Base-by-base conservation (phyloP, 2,797 vertebrate genomes). In the Telmatherina bonti region DNA sequence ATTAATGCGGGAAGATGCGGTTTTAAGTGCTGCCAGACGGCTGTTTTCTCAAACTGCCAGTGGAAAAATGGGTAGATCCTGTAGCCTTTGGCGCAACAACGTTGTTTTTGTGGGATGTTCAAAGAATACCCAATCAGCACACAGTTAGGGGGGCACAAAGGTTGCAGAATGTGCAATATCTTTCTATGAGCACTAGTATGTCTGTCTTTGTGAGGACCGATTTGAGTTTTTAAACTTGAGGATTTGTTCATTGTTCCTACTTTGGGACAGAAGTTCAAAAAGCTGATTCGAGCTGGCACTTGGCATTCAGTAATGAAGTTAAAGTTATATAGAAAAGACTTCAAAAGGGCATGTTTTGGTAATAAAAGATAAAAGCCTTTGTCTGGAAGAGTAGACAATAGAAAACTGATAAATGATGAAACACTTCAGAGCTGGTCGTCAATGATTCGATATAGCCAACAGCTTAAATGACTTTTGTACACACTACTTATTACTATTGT, bases 71-170 rank as follows among this genome's bases (percentile, higher is more conserved):
- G 66, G 66, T 33, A 76, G 24, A 66, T 78, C 73, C 70, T 57
- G 36, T 55, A 61, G 38, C 56, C 61, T 43, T 61, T 43, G 63
- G 72, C 62, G 61, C 30, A 15, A 38, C 70, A 80, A 60, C 79
- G 79, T 85, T 84, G 85, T 81, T 85, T 88, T 83, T 86, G 81
- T 79, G 82, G 71, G 66, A 76, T 86, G 85, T 89, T 87, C 81
- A 87, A 87, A 88, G 84, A 82, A 89, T 82, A 83, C 62, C 33
- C 62, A 87, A 86, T 90, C 75, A 76, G 71, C 67, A 51, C 49
- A 78, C 75, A 79, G 76, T 89, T 86, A 85, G 60, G 80, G 66
- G 67, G 78, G 61, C 74, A 67, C 36, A 26, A 68, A 76, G 67
- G 78, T 74, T 64, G 43, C 56, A 66, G 54, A 58, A 18, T 26